phyloP scores from a whole-genome alignment of 2,113 vertebrate genomes.

The Laticauda colubrina region DNA sequence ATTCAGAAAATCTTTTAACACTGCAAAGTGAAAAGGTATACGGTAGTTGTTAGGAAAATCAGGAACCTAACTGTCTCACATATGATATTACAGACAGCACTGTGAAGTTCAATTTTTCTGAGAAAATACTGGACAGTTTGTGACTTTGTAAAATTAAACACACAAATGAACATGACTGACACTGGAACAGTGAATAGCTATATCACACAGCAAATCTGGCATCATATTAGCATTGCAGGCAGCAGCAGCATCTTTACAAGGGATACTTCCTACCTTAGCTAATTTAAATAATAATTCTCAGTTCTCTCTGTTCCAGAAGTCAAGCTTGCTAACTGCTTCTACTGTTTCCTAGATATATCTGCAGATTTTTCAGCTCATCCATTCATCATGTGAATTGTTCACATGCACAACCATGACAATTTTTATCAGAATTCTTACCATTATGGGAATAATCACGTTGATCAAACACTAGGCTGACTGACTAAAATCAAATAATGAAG shows the following conservation, averaged over 20 bases:
- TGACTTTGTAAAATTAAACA: not conserved
- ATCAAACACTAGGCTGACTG: not conserved
- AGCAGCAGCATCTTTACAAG: not conserved
- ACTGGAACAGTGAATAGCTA: not conserved
- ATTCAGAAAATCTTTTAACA: not conserved
- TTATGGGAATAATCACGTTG: not conserved
- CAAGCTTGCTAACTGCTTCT: not conserved
- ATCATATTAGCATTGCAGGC: not conserved
- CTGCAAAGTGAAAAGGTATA: fast-evolving
- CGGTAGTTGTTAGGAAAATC: not conserved
- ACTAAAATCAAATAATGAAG: not conserved
- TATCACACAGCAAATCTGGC: not conserved
- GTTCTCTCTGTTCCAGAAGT: not conserved
- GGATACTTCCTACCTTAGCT: not conserved
- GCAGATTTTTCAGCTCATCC: not conserved
- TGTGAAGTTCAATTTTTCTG: not conserved
- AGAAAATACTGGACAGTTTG: not conserved
- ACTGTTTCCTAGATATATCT: not conserved
- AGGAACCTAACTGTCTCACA: not conserved
- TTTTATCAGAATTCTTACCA: not conserved
- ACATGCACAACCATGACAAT: not conserved
- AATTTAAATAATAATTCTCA: not conserved
- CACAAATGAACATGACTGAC: not conserved
- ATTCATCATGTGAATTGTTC: not conserved
- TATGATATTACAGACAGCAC: not conserved